Evolutionary conservation across 2,888 invertebrate genomes (phyloP).

Genomic region (Axea sp.): DNA sequence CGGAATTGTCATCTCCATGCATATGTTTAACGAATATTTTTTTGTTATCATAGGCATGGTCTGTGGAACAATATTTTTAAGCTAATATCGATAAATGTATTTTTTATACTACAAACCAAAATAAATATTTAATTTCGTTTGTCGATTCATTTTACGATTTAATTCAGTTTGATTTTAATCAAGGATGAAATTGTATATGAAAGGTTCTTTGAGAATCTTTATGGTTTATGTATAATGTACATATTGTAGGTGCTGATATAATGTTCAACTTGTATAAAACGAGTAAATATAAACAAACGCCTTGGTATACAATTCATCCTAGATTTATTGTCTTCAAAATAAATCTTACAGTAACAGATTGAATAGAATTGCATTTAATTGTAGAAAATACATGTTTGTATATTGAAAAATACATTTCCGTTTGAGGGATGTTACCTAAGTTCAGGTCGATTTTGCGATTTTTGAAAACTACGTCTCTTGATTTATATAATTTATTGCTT

Average conservation of each 20-base stretch:
- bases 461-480: constrained; percentile 12
- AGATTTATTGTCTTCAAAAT: background rate
- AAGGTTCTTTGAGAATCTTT: background rate
- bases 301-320: constrained; percentile 5
- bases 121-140: no score
- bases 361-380: no score
- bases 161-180: background rate
- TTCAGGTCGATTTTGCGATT: background rate
- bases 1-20: constrained; percentile 20
- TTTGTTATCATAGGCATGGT: no score
- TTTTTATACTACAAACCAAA: no score
- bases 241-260: constrained; percentile 36
- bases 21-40: no score
- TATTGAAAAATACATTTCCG: constrained; percentile 43
- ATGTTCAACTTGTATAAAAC: constrained; percentile 18
- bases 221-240: constrained; percentile 16
- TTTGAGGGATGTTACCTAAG: background rate
- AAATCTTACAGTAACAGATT: no score
- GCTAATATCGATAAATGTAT: constrained; percentile 20
- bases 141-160: background rate
- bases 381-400: no score
- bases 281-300: constrained; percentile 5
- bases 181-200: constrained; percentile 22
- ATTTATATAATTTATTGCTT: constrained; percentile 47
- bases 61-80: background rate